Base-by-base conservation (phyloP, 2,888 invertebrate species). In the Tetanocera ferruginea region DNA sequence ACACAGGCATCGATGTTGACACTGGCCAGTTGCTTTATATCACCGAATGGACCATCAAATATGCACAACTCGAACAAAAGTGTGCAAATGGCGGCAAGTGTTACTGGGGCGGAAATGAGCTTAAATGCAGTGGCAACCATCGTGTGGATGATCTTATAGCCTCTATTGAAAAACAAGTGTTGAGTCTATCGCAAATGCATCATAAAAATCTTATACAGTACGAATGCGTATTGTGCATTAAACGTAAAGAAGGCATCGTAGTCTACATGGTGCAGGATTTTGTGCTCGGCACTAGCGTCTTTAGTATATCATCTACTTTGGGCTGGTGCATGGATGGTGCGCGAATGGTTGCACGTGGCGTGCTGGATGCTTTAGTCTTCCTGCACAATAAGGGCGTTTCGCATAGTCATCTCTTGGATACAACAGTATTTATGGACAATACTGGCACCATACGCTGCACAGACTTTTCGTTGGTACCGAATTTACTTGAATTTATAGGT, bases 311-410 rank as follows among this genome's bases (percentile, higher is more conserved):
- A 5, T 84, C 86, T 0, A 83, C 88, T 2, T 80, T 89, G 51
- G 90, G 88, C 55, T 90, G 89, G 89, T 89, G 88, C 80, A 86
- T 86, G 81, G 90, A 88, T 90, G 93, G 84, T 90, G 89, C 88
- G 0, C 85, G 89, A 5, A 87, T 88, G 84, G 88, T 96, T 49
- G 94, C 94, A 0, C 90, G 91, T 69, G 95, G 95, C 43, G 92
- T 97, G 37, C 90, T 97, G 4, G 92, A 93, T 74, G 96, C 95
- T 17, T 89, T 97, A 49, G 92, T 93, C 55, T 96, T 94, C 87
- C 90, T 98, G 76, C 97, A 98, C 87, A 92, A 93, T 83, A 94
- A 94, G 80, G 94, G 95, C 81, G 93, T 97, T 1, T 93, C 96
- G 19, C 97, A 98, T 87, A 94, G 94, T 85, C 94, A 96, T 88